A percentile compares a stretch with the other conserved stretches of the same genome.
Evolutionary conservation across 2,113 vertebrate species (phyloP).

Genomic region (Tyto alba): DNA sequence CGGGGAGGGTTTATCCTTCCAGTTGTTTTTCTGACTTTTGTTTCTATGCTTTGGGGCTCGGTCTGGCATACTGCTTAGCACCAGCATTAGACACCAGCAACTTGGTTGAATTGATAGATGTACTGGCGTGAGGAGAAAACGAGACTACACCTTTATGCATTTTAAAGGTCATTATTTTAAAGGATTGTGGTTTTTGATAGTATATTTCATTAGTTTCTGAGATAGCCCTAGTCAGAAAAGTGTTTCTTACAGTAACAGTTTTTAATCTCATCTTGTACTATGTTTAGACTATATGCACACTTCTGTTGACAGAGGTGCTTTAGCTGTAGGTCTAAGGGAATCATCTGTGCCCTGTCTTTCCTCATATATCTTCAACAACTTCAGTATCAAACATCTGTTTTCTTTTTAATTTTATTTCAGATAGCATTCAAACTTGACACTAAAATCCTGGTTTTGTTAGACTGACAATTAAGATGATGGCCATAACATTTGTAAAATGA

Average conservation of each 20-base stretch:
- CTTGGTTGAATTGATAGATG: neutral
- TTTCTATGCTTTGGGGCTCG: neutral
- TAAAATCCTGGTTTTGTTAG: neutral
- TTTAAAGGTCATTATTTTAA: neutral
- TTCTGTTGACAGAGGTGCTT: neutral
- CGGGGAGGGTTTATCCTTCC: neutral
- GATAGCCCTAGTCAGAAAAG: neutral
- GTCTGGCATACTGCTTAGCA: neutral
- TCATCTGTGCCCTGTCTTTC: neutral
- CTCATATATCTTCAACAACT: neutral
- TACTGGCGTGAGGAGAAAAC: fast-evolving
- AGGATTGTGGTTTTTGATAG: neutral
- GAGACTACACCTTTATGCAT: neutral
- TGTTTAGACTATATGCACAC: neutral
- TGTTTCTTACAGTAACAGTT: neutral
- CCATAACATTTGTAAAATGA: neutral
- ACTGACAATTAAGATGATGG: neutral
- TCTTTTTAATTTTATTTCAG: neutral
- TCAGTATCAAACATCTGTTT: neutral
- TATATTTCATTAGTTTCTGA: neutral
- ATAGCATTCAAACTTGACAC: neutral
- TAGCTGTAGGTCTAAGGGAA: neutral
- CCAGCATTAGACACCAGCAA: fast-evolving
- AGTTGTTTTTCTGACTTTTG: neutral
- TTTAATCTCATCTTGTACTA: neutral